These are phyloP conservation scores for Pangasius krempfi DNA, from an alignment of 2,797 vertebrate species.

Conservation along the genomic window DNA sequence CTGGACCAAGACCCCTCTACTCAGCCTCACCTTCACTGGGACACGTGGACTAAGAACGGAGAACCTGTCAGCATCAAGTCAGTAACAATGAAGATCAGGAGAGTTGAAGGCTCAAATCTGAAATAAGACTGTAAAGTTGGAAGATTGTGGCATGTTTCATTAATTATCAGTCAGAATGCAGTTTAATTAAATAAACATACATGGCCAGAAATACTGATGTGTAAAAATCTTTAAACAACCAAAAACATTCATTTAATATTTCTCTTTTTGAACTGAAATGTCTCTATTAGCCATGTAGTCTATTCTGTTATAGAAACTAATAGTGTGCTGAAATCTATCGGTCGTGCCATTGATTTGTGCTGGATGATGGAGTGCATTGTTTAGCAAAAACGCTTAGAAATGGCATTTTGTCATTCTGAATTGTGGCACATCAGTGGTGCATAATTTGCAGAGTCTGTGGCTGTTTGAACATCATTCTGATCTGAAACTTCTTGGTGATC, in stretches of 20 bases:
- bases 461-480: neutral
- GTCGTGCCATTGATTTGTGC: neutral
- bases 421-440: neutral
- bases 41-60: slow-evolving; percentile 84
- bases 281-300: neutral
- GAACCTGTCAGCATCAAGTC: slow-evolving; percentile 82
- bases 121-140: slow-evolving; percentile 31
- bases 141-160: neutral
- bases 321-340: neutral
- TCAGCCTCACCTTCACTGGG: slow-evolving; percentile 81
- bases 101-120: slow-evolving; percentile 66
- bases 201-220: neutral
- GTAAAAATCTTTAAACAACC: slow-evolving; percentile 2
- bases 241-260: slow-evolving; percentile 1
- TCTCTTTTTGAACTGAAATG: slow-evolving; percentile 3
- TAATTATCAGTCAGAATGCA: neutral
- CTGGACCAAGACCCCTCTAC: slow-evolving; percentile 71
- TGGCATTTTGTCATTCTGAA: neutral
- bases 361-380: neutral
- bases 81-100: slow-evolving; percentile 90
- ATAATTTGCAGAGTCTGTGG: neutral
- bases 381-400: neutral
- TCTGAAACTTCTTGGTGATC: neutral
- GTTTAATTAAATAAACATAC: slow-evolving; percentile 2
- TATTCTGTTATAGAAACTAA: slow-evolving; percentile 20